These are phyloP conservation scores for Motacilla alba DNA, from an alignment of 2,113 vertebrate genomes.

Conservation along the genomic window DNA sequence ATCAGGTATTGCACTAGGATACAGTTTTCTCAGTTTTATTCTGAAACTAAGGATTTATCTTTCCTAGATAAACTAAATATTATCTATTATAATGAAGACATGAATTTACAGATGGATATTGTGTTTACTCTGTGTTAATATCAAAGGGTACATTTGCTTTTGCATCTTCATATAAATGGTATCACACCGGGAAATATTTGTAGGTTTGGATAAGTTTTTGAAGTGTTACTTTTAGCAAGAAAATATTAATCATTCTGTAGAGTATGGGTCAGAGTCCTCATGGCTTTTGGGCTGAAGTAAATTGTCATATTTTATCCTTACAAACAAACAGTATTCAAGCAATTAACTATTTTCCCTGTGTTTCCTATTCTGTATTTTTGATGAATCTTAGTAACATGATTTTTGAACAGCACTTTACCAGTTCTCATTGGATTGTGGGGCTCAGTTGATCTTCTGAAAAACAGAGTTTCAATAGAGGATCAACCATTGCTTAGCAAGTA, in stretches of 20 bases:
- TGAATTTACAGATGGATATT: not conserved
- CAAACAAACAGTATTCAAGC: not conserved
- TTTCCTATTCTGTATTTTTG: not conserved
- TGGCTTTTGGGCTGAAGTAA: not conserved
- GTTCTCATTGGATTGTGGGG: not conserved
- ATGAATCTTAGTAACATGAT: not conserved
- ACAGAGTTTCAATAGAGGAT: not conserved
- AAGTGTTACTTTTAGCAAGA: not conserved
- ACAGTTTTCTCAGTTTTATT: not conserved
- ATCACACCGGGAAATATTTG: not conserved
- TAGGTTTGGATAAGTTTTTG: not conserved
- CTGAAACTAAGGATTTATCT: not conserved
- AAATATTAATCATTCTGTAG: not conserved
- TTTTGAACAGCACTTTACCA: not conserved
- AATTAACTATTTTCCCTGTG: not conserved
- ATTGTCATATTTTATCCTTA: not conserved
- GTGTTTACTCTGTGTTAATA: not conserved
- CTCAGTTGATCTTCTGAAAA: not conserved
- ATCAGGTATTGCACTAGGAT: not conserved
- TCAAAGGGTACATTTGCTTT: not conserved
- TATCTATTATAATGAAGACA: not conserved
- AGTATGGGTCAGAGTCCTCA: not conserved
- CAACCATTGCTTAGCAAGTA: not conserved
- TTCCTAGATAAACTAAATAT: not conserved
- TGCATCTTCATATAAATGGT: not conserved